phyloP scores from a whole-genome alignment of 2,888 invertebrate species.

The Dendrolimus pini region DNA sequence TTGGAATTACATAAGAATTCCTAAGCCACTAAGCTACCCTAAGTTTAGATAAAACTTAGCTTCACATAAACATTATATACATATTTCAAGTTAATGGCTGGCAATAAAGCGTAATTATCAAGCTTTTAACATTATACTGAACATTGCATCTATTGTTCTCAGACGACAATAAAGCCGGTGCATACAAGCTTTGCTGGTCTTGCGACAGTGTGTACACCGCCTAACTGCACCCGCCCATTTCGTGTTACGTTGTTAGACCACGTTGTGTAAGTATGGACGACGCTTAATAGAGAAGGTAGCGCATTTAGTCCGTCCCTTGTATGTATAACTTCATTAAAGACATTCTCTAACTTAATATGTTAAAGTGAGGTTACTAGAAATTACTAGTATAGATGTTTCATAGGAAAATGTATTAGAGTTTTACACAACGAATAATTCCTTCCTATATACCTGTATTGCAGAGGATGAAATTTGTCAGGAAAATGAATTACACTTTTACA shows the following conservation, averaged over 20 bases:
- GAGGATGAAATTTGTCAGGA: too few species aligned
- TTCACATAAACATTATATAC: neutral
- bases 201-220: conserved; percentile 27
- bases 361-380: too few species aligned
- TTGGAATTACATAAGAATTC: too few species aligned
- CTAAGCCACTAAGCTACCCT: neutral
- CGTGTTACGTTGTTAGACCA: conserved; percentile 34
- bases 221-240: conserved; percentile 41
- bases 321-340: conserved; percentile 2
- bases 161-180: conserved; percentile 9
- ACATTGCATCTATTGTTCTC: conserved; percentile 6
- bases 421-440: too few species aligned
- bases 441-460: too few species aligned
- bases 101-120: conserved; percentile 11
- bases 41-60: neutral
- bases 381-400: too few species aligned
- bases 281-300: conserved; percentile 19
- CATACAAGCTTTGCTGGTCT: conserved; percentile 12
- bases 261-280: conserved; percentile 25
- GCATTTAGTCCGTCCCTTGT: conserved; percentile 9
- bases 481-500: too few species aligned
- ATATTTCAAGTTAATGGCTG: conserved; percentile 2
- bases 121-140: conserved; percentile 11
- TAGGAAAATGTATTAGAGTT: too few species aligned
- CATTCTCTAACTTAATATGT: neutral